Percentiles rank a stretch among this genome's conserved stretches.
phyloP scores from a whole-genome alignment of 2,888 invertebrate species.

The Sphinx pinastri region DNA sequence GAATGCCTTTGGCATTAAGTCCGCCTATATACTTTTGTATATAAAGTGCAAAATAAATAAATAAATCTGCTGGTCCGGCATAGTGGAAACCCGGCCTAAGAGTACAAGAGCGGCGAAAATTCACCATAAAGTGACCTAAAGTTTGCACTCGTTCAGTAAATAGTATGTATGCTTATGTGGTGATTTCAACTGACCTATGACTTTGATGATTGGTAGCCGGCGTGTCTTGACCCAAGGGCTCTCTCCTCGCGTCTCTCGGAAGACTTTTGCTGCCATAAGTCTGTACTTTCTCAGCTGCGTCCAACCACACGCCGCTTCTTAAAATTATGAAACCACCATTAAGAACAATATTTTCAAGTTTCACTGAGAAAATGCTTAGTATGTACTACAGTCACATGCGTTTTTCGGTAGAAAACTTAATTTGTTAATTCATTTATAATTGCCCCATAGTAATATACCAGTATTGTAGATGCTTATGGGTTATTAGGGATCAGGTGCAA shows the following conservation, averaged over 20 bases:
- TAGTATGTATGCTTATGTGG: no score
- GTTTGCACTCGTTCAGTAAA: no score
- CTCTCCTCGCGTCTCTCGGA: constrained; percentile 91
- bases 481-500: no score
- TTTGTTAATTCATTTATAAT: neutral
- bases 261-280: constrained; percentile 87
- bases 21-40: no score
- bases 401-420: neutral
- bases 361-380: no score
- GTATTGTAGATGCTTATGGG: neutral
- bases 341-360: neutral
- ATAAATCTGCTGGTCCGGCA: no score
- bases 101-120: no score
- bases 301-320: constrained; percentile 89
- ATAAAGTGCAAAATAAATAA: no score
- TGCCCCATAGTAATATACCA: neutral
- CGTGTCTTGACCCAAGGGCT: constrained; percentile 93
- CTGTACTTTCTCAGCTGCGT: constrained; percentile 89
- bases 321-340: constrained; percentile 25
- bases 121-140: no score
- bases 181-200: constrained; percentile 59
- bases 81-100: no score
- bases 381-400: no score
- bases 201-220: constrained; percentile 75
- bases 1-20: no score